phyloP scores from a whole-genome alignment of 2,888 invertebrate genomes.

The Melikaiella ostensackeni region DNA sequence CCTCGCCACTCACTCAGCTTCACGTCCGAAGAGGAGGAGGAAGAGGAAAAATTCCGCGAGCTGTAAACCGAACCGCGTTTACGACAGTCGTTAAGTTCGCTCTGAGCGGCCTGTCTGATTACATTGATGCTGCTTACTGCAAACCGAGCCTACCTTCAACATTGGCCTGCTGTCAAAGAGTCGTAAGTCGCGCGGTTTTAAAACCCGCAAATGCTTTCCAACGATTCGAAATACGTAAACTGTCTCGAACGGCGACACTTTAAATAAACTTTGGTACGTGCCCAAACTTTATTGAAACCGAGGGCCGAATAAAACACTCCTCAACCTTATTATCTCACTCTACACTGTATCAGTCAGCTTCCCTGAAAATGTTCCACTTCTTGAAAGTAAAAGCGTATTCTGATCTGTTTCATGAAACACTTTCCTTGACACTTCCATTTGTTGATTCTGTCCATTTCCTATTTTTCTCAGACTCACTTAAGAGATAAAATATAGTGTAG shows the following conservation, averaged over 20 bases:
- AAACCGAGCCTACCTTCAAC: conserved; percentile 33
- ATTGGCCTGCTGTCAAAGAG: conserved; percentile 30
- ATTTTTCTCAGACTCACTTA: no score
- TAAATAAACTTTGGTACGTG: conserved; percentile 36
- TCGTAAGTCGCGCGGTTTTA: conserved; percentile 34
- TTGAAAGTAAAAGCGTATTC: no score
- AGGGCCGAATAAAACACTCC: not conserved
- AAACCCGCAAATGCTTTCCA: conserved; percentile 36
- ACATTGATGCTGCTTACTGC: conserved; percentile 47
- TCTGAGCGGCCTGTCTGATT: conserved; percentile 52
- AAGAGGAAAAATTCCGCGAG: conserved; percentile 57
- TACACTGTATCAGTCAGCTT: not conserved
- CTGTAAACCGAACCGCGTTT: conserved; percentile 63
- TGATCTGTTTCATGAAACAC: no score
- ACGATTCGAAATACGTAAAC: conserved; percentile 21
- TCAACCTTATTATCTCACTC: conserved; percentile 7
- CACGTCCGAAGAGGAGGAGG: conserved; percentile 26
- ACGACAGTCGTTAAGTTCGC: conserved; percentile 71
- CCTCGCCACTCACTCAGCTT: conserved; percentile 38
- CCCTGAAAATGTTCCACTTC: not conserved
- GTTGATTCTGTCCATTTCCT: no score
- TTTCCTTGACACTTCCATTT: no score
- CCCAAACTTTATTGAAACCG: conserved; percentile 23
- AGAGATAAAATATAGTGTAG: no score
- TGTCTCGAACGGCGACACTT: conserved; percentile 30